These are phyloP conservation scores for Habropoda laboriosa DNA, from an alignment of 1,140 invertebrate genomes.

Conservation along the genomic window DNA sequence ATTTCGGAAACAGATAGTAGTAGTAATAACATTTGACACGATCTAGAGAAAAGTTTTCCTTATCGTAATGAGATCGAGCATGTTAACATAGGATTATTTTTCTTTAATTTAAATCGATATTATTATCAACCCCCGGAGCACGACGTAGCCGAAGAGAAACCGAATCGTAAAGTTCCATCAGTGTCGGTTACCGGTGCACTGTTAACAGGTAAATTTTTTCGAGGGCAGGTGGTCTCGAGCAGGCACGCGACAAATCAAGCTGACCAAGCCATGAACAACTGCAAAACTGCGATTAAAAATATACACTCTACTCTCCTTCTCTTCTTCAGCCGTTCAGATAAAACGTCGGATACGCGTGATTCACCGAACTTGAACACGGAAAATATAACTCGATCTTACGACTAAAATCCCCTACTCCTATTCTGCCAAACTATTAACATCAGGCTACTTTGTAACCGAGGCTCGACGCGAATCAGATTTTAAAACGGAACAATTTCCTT, in stretches of 20 bases:
- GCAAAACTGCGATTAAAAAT: slow-evolving; percentile 52
- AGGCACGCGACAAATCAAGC: slow-evolving; percentile 79
- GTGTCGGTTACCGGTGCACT: slow-evolving; percentile 70
- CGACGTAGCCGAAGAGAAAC: background rate
- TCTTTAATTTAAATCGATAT: slow-evolving; percentile 18
- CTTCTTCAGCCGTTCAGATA: background rate
- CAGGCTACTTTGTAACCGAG: background rate
- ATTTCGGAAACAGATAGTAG: slow-evolving; percentile 11
- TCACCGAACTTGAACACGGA: background rate
- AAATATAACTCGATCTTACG: background rate
- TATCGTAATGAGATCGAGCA: slow-evolving; percentile 42
- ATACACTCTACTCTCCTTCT: slow-evolving; percentile 3
- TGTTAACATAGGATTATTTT: slow-evolving; percentile 13
- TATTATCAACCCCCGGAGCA: slow-evolving; percentile 16
- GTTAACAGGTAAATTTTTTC: slow-evolving; percentile 74
- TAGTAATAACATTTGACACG: slow-evolving; percentile 27
- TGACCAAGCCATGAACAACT: slow-evolving; percentile 53
- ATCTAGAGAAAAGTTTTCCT: slow-evolving; percentile 16
- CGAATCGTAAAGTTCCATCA: slow-evolving; percentile 57
- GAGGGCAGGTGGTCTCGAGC: slow-evolving; percentile 70
- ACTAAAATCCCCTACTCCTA: too few relatives aligned
- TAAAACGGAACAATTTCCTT: too few relatives aligned
- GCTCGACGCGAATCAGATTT: too few relatives aligned
- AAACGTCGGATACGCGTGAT: too few relatives aligned
- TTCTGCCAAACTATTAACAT: background rate